These are phyloP conservation scores for Drosophila yooni DNA, from an alignment of 2,888 invertebrate genomes.

Conservation along the genomic window DNA sequence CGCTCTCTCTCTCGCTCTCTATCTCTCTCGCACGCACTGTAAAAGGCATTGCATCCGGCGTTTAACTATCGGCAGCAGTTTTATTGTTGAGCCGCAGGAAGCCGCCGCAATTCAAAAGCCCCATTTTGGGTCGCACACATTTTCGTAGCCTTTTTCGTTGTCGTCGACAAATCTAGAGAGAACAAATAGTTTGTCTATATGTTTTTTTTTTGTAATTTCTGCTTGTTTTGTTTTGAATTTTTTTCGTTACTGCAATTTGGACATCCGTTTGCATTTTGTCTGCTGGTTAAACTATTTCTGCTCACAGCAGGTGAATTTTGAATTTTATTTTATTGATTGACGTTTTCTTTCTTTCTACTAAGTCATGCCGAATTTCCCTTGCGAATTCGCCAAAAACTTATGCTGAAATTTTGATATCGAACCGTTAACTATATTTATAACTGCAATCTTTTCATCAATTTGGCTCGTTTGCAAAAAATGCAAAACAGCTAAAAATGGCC, in stretches of 20 bases:
- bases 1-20: neutral
- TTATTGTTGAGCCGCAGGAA: conserved; percentile 48
- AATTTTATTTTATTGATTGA: neutral
- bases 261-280: conserved; percentile 43
- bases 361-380: conserved; percentile 1
- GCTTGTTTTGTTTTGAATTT: neutral
- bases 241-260: conserved; percentile 38
- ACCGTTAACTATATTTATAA: conserved; percentile 21
- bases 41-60: conserved; percentile 70
- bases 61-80: conserved; percentile 38
- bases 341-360: neutral
- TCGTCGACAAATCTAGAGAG: conserved; percentile 27
- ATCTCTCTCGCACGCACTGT: conserved; percentile 21
- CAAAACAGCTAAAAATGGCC: neutral
- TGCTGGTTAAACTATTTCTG: conserved; percentile 6
- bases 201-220: neutral
- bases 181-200: neutral
- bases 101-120: conserved; percentile 44
- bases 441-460: conserved; percentile 1
- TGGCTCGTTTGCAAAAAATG: neutral
- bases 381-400: neutral
- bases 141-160: conserved; percentile 52
- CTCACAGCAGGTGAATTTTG: conserved; percentile 25
- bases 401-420: neutral
- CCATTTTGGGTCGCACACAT: conserved; percentile 47